Base-by-base conservation (phyloP, 2,113 vertebrate species). In the Psittacula cyanocephala region DNA sequence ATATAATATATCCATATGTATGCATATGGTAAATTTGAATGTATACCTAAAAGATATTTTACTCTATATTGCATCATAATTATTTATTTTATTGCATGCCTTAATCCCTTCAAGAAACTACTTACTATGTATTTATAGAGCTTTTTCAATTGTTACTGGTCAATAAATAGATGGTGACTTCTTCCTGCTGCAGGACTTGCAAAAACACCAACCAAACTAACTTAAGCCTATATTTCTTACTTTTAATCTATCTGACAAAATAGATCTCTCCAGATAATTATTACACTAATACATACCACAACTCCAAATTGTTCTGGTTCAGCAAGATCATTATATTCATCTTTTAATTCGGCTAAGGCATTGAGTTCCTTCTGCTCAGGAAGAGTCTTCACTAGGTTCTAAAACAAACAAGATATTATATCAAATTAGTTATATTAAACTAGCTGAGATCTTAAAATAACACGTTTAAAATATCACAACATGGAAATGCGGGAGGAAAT, bases 371-470 rank as follows among this genome's bases (percentile, higher is more conserved):
- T 99, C 98, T 99, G 99, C 89, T 99, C 99, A 60, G 99, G 99
- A 75, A 99, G 99, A 97, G 99, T 98, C 97, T 99, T 99, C 95
- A 99, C 98, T 93, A 99, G 98, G 96, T 99, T 99, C 99, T 99
- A 97, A 71, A 98, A 95, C 90, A 92, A 94, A 97, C 71, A 77
- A 94, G n/a, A 64, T 78, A 78, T 91, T 84, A 96, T 59, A 80
- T 79, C 63, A 88, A 50, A 78, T 81, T 68, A 57, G 28, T 33
- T 88, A 60, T 4, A 77, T 88, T 65, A 77, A 94, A 83, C 27
- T 14, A 91, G 44, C 43, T 57, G 12, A 64, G 39, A 47, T 31
- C 70, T 94, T 86, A 68, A 95, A 95, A 92, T 79, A 94, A 60
- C 41, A 68, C 0, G 0, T 57, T 83, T 47, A 76, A 94, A 95